Conservation (phyloP, 1,140 invertebrate genomes). For the Achroia grisella region DNA sequence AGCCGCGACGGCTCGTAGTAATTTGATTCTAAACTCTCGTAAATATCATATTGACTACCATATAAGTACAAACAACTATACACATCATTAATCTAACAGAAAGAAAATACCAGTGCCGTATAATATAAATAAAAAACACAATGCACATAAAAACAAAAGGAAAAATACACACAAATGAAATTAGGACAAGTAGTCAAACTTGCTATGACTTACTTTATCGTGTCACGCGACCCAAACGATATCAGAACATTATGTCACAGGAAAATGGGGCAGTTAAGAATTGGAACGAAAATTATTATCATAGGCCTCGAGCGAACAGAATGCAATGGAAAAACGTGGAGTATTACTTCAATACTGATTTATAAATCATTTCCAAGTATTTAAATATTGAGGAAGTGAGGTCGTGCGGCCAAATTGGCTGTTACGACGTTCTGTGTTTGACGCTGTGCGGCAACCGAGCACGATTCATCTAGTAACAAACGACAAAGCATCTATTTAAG, state of each 20-base stretch:
- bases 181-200: constrained; percentile 55
- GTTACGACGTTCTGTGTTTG: constrained; percentile 17
- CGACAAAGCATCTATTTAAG: constrained; percentile 43
- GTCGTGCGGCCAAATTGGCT: constrained; percentile 7
- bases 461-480: constrained; percentile 30
- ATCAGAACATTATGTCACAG: constrained; percentile 33
- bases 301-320: constrained; percentile 1
- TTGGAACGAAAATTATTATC: constrained; percentile 20
- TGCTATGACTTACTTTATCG: constrained; percentile 44
- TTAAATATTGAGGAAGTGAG: constrained; percentile 4
- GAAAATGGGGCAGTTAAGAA: constrained; percentile 34
- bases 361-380: constrained; percentile 5
- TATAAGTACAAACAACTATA: too few relatives aligned
- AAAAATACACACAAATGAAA: constrained; percentile 49
- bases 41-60: too few relatives aligned
- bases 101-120: background rate
- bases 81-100: too few relatives aligned
- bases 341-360: background rate
- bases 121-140: constrained; percentile 43
- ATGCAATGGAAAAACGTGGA: constrained; percentile 1
- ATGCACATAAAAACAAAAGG: constrained; percentile 42
- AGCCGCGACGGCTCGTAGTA: too few relatives aligned
- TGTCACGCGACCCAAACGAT: constrained; percentile 48
- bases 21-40: too few relatives aligned
- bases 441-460: constrained; percentile 21